Evolutionary conservation across 2,113 vertebrate species (phyloP), one percentile per base, ranked within the genome.

Genomic region (Pteruthius melanotis): DNA sequence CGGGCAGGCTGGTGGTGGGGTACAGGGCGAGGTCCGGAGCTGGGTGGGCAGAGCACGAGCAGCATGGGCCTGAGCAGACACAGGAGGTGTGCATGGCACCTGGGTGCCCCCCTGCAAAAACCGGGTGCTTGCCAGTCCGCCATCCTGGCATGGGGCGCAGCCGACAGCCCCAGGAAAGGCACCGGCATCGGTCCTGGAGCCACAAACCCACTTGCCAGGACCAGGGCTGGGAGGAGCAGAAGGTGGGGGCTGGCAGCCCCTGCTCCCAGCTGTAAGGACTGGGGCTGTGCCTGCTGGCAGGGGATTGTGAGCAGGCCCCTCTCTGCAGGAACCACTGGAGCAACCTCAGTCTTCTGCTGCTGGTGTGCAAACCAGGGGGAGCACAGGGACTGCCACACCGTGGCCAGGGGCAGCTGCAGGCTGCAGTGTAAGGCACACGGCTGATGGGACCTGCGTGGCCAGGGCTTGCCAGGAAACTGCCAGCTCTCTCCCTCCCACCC

Each of bases 391-490:
- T 71, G 91, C 81, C 2, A 8, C 2, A 7, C 87, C 24, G 4
- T 84, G 77, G 72, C 95, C 9, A 3, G 80, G 56, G 79, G 71
- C 66, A 92, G 93, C 86, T 89, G 54, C 45, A 64, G 59, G 64
- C 80, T 94, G 83, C 11, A 2, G 56, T 11, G 2, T 96, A 96
- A 96, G 96, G 96, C 96, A 96, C 92, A 74, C 39, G 21, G 93
- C 87, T 94, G 84, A 37, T 22, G 3, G 68, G 42, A 87, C 52
- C 83, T 3, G 0, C 3, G 1, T 24, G 47, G 60, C 77, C 68
- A 66, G 35, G 69, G 72, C 91, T 92, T 76, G 59, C 76, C 1
- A 1, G 39, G 2, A 8, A 40, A 53, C 64, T 91, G 87, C 56
- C 7, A 7, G 42, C 31, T 68, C 74, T 93, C 61, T 14, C 5